phyloP scores from a whole-genome alignment of 2,888 invertebrate genomes.

The Hypolimnas misippus region DNA sequence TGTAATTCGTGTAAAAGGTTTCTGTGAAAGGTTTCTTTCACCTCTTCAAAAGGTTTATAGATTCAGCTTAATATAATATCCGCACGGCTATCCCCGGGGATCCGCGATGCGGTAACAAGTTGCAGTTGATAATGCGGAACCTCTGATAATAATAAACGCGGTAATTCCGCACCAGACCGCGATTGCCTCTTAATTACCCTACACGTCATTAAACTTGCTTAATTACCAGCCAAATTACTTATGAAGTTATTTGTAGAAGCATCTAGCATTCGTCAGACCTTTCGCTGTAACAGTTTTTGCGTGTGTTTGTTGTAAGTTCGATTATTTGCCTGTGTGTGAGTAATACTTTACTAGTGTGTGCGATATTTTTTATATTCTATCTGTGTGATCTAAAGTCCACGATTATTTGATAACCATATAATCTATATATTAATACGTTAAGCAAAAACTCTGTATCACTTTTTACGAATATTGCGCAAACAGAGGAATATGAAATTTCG shows the following conservation, averaged over 20 bases:
- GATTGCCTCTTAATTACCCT: constrained; percentile 30
- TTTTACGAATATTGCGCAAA: no score
- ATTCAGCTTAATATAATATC: constrained; percentile 31
- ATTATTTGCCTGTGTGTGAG: background rate
- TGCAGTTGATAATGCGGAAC: constrained; percentile 30
- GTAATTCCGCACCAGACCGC: constrained; percentile 15
- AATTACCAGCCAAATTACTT: constrained; percentile 27
- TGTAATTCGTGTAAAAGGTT: no score
- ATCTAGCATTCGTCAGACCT: constrained; percentile 3
- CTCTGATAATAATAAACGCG: constrained; percentile 16
- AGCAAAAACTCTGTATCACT: no score
- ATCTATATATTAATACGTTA: no score
- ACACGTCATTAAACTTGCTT: constrained; percentile 28
- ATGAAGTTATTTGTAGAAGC: constrained; percentile 8
- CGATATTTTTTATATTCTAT: background rate
- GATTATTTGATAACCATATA: no score
- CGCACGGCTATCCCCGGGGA: constrained; percentile 56
- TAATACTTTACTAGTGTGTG: background rate
- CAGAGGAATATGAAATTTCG: no score
- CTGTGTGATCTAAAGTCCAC: no score
- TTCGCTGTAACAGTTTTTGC: background rate
- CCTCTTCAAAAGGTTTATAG: background rate
- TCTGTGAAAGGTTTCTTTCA: no score
- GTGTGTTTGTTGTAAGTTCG: background rate
- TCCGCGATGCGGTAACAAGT: constrained; percentile 34